Base-by-base conservation (phyloP, 1,140 invertebrate species). In the Drosophila pandora region DNA sequence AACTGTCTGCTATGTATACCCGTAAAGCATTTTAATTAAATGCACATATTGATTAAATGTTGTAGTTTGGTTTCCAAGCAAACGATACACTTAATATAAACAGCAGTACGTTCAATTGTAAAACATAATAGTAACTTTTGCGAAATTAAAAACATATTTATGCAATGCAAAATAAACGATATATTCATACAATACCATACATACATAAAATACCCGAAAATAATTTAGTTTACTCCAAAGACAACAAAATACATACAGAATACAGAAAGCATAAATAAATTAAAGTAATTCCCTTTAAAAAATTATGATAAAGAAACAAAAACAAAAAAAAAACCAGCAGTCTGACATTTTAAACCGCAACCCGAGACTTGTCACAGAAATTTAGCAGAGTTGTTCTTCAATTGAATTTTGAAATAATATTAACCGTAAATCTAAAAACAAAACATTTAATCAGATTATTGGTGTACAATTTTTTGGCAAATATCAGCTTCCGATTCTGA, bases 401-500 rank as follows among this genome's bases (percentile, higher is more conserved):
- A 68, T 83, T 71, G 67, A 83, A 84, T 79, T 80, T 75, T 41
- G 34, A 77, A 47, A 73, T 67, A 68, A 73, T 68, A 68, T 45
- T 63, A 62, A 76, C 60, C 32, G 37, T 47, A 83, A 73, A 58
- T 50, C 54, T 63, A 57, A 73, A 56, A 25, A 10, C 47, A 63
- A 81, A 79, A 63, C 41, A 76, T 58, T 69, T 84, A 79, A 76
- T 70, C 58, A 65, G 39, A 77, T 60, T 77, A 67, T 73, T 76
- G 47, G 60, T 87, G 82, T 87, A 78, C 59, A 68, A 80, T 77
- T 76, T 43, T 43, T 87, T 75, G 58, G 69, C 58, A 59, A 73
- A 67, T 76, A 87, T 88, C 83, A 87, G 83, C 83, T 88, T 87
- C 70, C 79, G 60, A 63, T 81, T 87, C 75, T 78, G 78, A 87